Conservation (phyloP, 2,797 vertebrate species). For the Atherinosoma microstoma region DNA sequence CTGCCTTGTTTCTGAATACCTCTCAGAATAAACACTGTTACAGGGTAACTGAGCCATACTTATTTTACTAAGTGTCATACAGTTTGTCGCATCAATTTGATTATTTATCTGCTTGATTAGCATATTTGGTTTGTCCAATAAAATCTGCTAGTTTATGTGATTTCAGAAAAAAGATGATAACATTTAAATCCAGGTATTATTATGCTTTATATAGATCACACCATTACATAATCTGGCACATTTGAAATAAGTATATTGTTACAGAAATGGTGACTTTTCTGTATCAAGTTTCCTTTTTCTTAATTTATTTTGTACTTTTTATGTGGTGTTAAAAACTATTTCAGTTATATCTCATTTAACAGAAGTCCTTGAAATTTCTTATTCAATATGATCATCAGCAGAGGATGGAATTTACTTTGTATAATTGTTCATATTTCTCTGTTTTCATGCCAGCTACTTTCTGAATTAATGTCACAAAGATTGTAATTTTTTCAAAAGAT, state of each 20-base stretch:
- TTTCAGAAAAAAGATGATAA: slow-evolving; percentile 6
- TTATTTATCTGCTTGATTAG: slow-evolving; percentile 18
- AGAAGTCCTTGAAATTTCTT: background rate
- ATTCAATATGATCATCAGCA: background rate
- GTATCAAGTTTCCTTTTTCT: background rate
- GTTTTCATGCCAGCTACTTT: slow-evolving; percentile 6
- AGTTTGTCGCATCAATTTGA: slow-evolving; percentile 15
- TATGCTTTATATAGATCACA: background rate
- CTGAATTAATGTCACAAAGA: background rate
- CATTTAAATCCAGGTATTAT: background rate
- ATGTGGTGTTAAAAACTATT: background rate
- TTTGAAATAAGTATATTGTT: background rate
- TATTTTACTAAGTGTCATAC: slow-evolving; percentile 36
- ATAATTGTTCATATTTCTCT: background rate
- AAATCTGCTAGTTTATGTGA: slow-evolving; percentile 19
- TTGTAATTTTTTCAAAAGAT: slow-evolving; percentile 2
- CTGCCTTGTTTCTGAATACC: slow-evolving; percentile 65
- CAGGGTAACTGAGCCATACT: slow-evolving; percentile 63
- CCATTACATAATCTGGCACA: background rate
- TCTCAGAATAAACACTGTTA: slow-evolving; percentile 55
- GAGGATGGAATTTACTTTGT: background rate
- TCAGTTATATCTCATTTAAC: background rate
- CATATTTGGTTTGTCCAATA: background rate
- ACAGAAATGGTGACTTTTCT: background rate
- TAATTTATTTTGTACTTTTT: background rate